These are phyloP conservation scores for Aramus guarauna DNA, from an alignment of 2,113 vertebrate species.

Conservation along the genomic window DNA sequence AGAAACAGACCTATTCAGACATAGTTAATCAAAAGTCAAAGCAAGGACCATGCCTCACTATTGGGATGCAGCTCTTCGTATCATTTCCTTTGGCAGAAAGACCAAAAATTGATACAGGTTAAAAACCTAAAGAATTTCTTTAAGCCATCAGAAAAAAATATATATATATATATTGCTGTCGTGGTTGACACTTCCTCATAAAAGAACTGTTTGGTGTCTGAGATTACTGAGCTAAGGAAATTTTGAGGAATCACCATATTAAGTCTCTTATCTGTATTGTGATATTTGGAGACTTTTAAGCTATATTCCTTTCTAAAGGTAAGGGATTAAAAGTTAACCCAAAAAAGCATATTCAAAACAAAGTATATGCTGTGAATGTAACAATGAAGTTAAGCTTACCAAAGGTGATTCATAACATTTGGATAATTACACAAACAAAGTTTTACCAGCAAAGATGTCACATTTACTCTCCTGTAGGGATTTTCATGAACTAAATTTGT, in stretches of 20 bases:
- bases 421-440: neutral
- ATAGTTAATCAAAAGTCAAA: neutral
- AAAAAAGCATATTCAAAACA: neutral
- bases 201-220: neutral
- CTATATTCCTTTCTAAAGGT: neutral
- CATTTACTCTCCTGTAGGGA: neutral
- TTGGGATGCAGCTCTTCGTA: neutral
- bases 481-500: neutral
- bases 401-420: neutral
- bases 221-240: neutral
- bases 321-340: neutral
- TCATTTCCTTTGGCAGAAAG: neutral
- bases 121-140: neutral
- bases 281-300: neutral
- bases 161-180: no score
- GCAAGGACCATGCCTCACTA: neutral
- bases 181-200: neutral
- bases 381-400: neutral
- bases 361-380: neutral
- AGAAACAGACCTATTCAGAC: neutral
- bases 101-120: neutral
- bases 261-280: neutral
- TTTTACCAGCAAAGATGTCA: neutral
- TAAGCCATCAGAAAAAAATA: neutral
- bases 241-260: neutral